These are phyloP conservation scores for Lamellibrachia satsuma DNA, from an alignment of 2,888 invertebrate species.

Conservation along the genomic window DNA sequence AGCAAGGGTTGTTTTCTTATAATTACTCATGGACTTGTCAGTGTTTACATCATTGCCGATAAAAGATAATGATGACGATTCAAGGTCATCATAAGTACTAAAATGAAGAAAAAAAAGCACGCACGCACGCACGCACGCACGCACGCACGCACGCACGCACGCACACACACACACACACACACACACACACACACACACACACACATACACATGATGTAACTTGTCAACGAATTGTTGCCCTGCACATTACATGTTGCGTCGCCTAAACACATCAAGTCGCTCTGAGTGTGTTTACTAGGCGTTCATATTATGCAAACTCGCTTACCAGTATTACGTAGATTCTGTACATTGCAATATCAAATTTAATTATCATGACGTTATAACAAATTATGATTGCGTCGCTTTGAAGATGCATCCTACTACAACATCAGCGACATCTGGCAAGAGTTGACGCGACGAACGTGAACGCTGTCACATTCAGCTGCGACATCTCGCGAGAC, in stretches of 20 bases:
- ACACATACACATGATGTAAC: no score
- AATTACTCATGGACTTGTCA: no score
- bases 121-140: no score
- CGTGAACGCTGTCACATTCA: not conserved
- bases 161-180: no score
- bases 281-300: not conserved
- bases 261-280: not conserved
- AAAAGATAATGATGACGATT: no score
- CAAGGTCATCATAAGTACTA: no score
- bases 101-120: no score
- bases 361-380: not conserved
- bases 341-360: not conserved
- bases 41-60: no score
- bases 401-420: not conserved
- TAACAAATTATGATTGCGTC: not conserved
- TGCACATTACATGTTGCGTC: not conserved
- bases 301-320: not conserved
- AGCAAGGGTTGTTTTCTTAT: no score
- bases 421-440: not conserved
- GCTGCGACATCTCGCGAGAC: not conserved
- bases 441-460: not conserved
- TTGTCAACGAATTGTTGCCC: not conserved
- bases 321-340: not conserved
- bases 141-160: no score
- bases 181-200: no score